phyloP scores from a whole-genome alignment of 2,797 vertebrate genomes.

The Platyrinchus mystaceus region DNA sequence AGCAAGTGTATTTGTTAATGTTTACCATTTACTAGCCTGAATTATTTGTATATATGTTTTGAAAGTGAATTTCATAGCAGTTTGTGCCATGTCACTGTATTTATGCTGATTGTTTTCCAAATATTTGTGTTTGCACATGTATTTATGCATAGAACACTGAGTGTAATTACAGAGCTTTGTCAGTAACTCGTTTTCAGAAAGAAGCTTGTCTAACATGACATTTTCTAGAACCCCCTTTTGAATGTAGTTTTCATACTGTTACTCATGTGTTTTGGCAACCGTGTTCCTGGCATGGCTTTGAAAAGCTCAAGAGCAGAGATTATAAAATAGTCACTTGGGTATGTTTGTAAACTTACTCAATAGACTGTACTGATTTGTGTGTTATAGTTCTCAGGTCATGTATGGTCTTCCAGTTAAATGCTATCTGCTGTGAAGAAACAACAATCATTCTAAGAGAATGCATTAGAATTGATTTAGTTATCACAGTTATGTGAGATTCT shows the following conservation, averaged over 20 bases:
- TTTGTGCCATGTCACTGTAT: background rate
- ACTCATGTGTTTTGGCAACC: background rate
- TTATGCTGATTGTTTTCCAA: background rate
- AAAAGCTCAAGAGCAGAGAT: background rate
- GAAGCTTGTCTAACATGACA: background rate
- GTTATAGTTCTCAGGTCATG: background rate
- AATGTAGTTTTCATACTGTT: conserved; percentile 17
- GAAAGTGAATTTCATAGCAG: background rate
- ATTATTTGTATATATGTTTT: background rate
- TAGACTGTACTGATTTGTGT: background rate
- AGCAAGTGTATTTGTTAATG: background rate
- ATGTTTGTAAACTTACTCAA: background rate
- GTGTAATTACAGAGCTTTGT: background rate
- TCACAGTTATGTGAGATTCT: background rate
- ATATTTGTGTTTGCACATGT: background rate
- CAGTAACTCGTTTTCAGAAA: background rate
- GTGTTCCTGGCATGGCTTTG: background rate
- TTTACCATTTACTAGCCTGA: background rate
- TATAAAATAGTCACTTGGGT: background rate
- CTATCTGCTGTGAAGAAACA: background rate
- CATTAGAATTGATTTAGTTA: background rate
- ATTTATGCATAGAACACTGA: background rate
- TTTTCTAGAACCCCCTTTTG: conserved; percentile 6
- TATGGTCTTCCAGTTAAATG: background rate
- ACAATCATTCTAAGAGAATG: background rate